phyloP scores from a whole-genome alignment of 1,140 invertebrate species.

The Maconellicoccus hirsutus region DNA sequence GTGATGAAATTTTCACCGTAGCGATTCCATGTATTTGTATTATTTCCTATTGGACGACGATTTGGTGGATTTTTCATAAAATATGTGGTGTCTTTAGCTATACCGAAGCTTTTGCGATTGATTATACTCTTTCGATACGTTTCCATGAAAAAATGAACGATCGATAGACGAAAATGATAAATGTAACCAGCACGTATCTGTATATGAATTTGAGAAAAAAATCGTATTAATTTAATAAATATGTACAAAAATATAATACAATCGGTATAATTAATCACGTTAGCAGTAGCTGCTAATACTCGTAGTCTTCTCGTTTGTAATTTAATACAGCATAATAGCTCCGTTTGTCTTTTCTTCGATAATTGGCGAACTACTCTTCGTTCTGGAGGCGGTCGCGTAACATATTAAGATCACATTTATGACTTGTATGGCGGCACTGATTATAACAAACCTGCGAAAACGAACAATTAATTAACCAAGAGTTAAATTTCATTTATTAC shows the following conservation, averaged over 20 bases:
- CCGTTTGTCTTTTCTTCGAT: constrained; percentile 70
- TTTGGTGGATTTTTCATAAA: too few relatives aligned
- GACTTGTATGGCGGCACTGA: constrained; percentile 53
- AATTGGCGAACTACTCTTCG: constrained; percentile 50
- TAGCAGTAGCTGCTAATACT: not conserved
- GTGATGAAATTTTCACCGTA: too few relatives aligned
- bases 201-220: too few relatives aligned
- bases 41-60: too few relatives aligned
- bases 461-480: constrained; percentile 14
- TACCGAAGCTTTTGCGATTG: too few relatives aligned
- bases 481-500: not conserved
- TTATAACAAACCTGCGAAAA: constrained; percentile 55
- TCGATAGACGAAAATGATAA: too few relatives aligned
- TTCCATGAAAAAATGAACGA: too few relatives aligned
- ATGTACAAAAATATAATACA: not conserved
- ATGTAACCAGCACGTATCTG: too few relatives aligned
- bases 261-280: not conserved
- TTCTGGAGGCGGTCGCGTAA: constrained; percentile 53
- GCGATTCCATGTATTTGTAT: too few relatives aligned
- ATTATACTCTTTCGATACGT: too few relatives aligned
- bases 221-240: not conserved
- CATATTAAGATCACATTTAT: constrained; percentile 62
- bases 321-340: constrained; percentile 68
- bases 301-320: not conserved
- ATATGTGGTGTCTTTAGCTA: too few relatives aligned